Evolutionary conservation across 1,140 invertebrate genomes (phyloP).

Genomic region (Pararge aegeria): DNA sequence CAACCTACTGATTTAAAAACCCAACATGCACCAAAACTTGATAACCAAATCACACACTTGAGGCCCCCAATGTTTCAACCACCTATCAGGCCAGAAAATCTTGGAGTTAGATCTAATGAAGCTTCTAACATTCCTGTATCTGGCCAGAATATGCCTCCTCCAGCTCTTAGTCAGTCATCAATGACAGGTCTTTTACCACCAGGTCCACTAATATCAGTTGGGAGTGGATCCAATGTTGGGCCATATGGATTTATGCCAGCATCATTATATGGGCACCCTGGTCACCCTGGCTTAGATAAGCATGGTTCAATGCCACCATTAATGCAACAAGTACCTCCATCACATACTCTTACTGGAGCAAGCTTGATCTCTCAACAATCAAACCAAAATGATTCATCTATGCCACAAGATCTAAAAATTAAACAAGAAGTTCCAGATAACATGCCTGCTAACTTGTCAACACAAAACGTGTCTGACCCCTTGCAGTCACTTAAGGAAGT

Average conservation of each 20-base stretch:
- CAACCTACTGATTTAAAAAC: conserved; percentile 72
- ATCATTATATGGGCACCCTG: conserved; percentile 63
- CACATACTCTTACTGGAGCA: conserved; percentile 60
- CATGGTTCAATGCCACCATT: conserved; percentile 68
- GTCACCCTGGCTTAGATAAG: conserved; percentile 68
- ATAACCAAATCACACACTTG: conserved; percentile 61
- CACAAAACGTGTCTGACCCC: conserved; percentile 83
- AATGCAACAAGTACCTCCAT: conserved; percentile 79
- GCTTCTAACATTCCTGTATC: conserved; percentile 49
- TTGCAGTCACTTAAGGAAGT: conserved; percentile 89
- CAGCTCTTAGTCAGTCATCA: conserved; percentile 77
- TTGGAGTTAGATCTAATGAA: conserved; percentile 60
- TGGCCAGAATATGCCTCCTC: conserved; percentile 62
- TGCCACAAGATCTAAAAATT: conserved; percentile 89
- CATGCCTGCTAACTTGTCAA: conserved; percentile 71
- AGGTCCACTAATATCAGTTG: conserved; percentile 80
- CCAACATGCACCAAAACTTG: conserved; percentile 60
- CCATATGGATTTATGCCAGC: conserved; percentile 80
- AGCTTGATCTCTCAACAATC: conserved; percentile 53
- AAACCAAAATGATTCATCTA: conserved; percentile 77
- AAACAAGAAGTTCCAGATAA: conserved; percentile 86
- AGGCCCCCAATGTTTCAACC: conserved; percentile 72
- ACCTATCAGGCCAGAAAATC: conserved; percentile 67
- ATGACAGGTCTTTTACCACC: conserved; percentile 78
- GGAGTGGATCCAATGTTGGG: conserved; percentile 69